A percentile compares a stretch with the other conserved stretches of the same genome.
phyloP scores from a whole-genome alignment of 2,113 vertebrate genomes.

The Abramis brama region DNA sequence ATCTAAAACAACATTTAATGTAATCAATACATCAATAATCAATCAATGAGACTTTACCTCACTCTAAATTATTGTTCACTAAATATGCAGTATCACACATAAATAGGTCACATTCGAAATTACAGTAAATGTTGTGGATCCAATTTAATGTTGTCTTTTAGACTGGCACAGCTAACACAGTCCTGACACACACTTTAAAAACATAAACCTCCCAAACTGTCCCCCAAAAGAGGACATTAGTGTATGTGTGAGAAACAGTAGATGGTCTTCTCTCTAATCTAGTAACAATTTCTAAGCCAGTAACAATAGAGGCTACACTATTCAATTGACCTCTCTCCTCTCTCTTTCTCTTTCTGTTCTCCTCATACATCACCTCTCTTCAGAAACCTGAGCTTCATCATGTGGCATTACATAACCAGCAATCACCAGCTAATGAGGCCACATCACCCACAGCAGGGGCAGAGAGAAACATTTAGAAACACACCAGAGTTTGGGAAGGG shows the following conservation, averaged over 20 bases:
- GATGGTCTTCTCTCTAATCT: not conserved
- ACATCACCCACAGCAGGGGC: conserved; percentile 28
- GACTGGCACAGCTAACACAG: not conserved
- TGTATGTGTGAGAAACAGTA: not conserved
- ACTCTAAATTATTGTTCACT: not conserved
- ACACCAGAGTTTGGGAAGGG: not conserved
- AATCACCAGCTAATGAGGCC: conserved; percentile 30
- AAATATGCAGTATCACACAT: not conserved
- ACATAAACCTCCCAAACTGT: not conserved
- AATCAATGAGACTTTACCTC: no score
- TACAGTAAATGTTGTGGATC: not conserved
- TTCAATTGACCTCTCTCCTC: not conserved
- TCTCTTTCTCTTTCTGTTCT: not conserved
- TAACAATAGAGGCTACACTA: not conserved
- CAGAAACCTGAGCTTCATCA: conserved; percentile 33
- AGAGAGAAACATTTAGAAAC: conserved; percentile 29
- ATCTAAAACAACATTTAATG: not conserved
- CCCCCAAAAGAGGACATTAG: not conserved
- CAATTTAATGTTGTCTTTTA: not conserved
- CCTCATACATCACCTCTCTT: not conserved
- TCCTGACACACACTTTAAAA: not conserved
- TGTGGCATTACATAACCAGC: conserved; percentile 25
- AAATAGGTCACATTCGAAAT: not conserved
- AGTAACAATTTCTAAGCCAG: not conserved
- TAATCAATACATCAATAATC: not conserved